phyloP scores from a whole-genome alignment of 2,888 invertebrate genomes.

The Harmothoe impar region DNA sequence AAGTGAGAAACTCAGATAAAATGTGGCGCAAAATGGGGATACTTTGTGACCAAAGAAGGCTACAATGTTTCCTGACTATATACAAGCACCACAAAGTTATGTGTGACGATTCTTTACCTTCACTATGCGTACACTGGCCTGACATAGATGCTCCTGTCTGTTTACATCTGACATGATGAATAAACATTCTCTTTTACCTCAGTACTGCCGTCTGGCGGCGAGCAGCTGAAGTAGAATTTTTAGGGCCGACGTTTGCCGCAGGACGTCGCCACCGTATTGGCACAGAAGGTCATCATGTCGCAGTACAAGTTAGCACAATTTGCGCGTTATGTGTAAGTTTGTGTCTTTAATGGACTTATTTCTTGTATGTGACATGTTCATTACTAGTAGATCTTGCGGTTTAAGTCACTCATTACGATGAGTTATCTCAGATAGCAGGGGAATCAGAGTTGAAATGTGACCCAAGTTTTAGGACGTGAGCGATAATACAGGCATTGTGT shows the following conservation, averaged over 20 bases:
- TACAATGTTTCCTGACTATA: no score
- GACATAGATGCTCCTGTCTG: not conserved
- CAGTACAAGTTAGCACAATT: constrained; percentile 9
- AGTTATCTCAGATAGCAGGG: no score
- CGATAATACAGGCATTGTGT: no score
- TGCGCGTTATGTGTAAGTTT: constrained; percentile 42
- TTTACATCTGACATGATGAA: not conserved
- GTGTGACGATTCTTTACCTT: constrained; percentile 13
- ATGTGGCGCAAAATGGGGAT: no score
- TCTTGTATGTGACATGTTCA: no score
- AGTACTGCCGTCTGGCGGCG: not conserved
- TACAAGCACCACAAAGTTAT: not conserved
- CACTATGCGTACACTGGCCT: not conserved
- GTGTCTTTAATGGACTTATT: not conserved
- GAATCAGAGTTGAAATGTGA: no score
- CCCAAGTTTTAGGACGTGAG: no score
- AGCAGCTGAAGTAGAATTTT: not conserved
- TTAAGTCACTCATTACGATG: no score
- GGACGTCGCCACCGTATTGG: not conserved
- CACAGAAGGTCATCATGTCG: constrained; percentile 49
- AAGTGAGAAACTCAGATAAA: no score
- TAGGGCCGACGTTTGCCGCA: not conserved
- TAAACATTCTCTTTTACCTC: not conserved
- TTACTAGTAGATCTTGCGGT: no score
- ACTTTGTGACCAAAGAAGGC: no score